phyloP scores from a whole-genome alignment of 2,113 vertebrate species.

The Odobenus rosmarus region DNA sequence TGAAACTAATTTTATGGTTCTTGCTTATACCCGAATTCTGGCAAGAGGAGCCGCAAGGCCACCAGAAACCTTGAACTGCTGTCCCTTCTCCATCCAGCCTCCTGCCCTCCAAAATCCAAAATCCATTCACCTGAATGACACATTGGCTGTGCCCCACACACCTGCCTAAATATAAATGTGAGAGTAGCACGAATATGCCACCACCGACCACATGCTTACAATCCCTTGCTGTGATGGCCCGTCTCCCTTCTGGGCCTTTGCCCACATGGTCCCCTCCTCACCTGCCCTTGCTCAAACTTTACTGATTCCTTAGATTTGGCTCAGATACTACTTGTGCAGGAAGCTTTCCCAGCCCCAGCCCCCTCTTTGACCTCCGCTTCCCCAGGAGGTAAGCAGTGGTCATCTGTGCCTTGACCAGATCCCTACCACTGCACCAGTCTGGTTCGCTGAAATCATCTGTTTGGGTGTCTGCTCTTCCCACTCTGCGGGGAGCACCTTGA shows the following conservation, averaged over 20 bases:
- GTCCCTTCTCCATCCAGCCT: not conserved
- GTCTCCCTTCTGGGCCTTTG: accelerated
- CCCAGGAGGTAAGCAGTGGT: accelerated
- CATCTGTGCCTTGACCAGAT: accelerated
- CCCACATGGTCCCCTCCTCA: not conserved
- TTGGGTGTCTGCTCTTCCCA: not conserved
- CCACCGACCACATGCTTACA: not conserved
- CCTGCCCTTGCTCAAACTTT: not conserved
- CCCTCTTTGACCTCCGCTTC: not conserved
- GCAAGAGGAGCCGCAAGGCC: not conserved
- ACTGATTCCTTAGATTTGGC: not conserved
- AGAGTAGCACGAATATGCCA: accelerated
- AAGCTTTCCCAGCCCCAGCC: not conserved
- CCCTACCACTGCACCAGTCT: accelerated
- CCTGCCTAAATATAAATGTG: not conserved
- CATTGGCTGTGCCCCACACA: accelerated
- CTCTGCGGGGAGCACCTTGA: not conserved
- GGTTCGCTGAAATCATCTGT: accelerated
- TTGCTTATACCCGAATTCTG: not conserved
- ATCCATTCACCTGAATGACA: not conserved
- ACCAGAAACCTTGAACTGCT: not conserved
- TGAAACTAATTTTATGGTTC: not conserved
- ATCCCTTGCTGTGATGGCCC: accelerated
- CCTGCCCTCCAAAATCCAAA: accelerated
- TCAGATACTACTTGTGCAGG: not conserved